Percentiles rank a stretch among this genome's conserved stretches.
Conservation (phyloP, 2,113 vertebrate species). For the Colinus virginianus region DNA sequence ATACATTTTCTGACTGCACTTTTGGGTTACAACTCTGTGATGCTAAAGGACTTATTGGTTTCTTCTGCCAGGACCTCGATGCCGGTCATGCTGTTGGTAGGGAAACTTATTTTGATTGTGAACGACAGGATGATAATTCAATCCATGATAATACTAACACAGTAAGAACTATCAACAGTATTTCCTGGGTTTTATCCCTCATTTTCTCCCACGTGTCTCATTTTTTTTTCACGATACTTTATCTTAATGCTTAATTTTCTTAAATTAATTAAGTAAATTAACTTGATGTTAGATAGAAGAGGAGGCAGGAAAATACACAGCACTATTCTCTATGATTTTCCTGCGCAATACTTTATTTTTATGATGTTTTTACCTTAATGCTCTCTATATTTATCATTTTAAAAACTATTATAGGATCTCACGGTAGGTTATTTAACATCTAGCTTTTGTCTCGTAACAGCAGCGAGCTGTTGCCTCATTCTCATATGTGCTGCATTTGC, state of each 20-base stretch:
- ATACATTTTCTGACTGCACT: background rate
- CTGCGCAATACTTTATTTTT: background rate
- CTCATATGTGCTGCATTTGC: background rate
- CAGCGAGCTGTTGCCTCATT: background rate
- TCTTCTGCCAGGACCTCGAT: background rate
- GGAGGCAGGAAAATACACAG: background rate
- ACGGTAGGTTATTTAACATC: constrained; percentile 30
- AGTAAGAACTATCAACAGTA: background rate
- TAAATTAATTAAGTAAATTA: background rate
- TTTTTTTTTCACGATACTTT: background rate
- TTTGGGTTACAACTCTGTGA: background rate
- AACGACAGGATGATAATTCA: background rate
- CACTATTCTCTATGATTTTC: constrained; percentile 18
- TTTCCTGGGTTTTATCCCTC: background rate
- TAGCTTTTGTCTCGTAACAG: background rate
- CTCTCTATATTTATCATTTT: background rate
- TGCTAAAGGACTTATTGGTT: background rate
- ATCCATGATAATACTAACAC: background rate
- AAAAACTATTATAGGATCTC: background rate
- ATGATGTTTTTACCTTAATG: background rate
- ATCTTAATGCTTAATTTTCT: background rate
- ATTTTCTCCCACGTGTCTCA: background rate
- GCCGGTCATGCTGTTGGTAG: background rate
- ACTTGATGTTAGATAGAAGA: background rate
- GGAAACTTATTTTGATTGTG: background rate